Percentiles rank a stretch among this genome's conserved stretches.
Conservation (phyloP, 2,888 invertebrate genomes). For the Mongoloraphidia duomilia region DNA sequence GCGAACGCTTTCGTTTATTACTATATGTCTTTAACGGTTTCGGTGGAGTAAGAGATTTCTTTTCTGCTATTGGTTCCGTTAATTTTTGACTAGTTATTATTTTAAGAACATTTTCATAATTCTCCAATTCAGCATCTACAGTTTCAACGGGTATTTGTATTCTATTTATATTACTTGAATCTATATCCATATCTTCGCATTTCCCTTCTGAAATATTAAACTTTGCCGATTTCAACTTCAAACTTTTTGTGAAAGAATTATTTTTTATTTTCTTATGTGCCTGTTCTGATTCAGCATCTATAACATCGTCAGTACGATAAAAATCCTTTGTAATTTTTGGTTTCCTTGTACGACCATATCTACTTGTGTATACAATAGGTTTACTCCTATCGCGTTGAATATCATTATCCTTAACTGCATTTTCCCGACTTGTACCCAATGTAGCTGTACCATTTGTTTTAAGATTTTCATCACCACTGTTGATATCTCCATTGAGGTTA, state of each 20-base stretch:
- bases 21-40: constrained; percentile 20
- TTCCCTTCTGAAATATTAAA: too few relatives aligned
- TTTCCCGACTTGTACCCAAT: too few relatives aligned
- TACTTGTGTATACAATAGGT: constrained; percentile 27
- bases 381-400: too few relatives aligned
- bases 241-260: constrained; percentile 3
- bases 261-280: constrained; percentile 20
- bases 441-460: too few relatives aligned
- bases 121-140: constrained; percentile 12
- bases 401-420: too few relatives aligned
- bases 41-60: constrained; percentile 7
- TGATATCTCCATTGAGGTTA: too few relatives aligned
- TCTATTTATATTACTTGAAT: too few relatives aligned
- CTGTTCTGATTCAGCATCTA: constrained; percentile 20
- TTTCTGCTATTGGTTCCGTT: constrained; percentile 7
- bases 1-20: constrained; percentile 19
- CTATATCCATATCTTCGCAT: too few relatives aligned
- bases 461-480: too few relatives aligned
- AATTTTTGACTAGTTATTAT: too few relatives aligned
- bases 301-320: constrained; percentile 28
- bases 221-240: constrained; percentile 8
- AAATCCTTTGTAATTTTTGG: constrained; percentile 34
- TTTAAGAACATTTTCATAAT: constrained; percentile 8
- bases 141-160: background rate
- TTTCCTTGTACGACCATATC: constrained; percentile 44